A percentile compares a stretch with the other conserved stretches of the same genome.
These are phyloP conservation scores for Pseudolaguvia tuberculata DNA, from an alignment of 2,113 vertebrate genomes.

Conservation along the genomic window DNA sequence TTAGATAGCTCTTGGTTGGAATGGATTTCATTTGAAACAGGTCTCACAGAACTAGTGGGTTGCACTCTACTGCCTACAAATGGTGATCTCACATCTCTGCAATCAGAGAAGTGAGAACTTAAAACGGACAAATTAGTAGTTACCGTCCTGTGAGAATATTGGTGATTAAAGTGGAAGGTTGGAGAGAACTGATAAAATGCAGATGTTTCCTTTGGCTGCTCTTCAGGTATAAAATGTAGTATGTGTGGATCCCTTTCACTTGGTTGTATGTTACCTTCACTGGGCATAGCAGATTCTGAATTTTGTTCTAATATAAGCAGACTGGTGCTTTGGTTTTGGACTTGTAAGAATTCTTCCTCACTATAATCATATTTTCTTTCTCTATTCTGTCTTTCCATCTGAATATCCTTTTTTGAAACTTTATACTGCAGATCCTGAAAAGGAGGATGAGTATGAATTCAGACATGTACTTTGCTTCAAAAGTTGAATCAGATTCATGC, in stretches of 20 bases:
- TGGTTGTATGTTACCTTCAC: slow-evolving; percentile 9
- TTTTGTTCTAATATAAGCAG: slow-evolving; percentile 30
- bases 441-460: slow-evolving; percentile 50
- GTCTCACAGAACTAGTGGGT: slow-evolving; percentile 37
- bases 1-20: slow-evolving; percentile 26
- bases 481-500: background rate
- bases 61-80: slow-evolving; percentile 41
- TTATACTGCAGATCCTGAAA: slow-evolving; percentile 55
- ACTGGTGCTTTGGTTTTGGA: background rate
- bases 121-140: slow-evolving; percentile 55
- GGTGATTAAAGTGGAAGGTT: slow-evolving; percentile 48
- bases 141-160: slow-evolving; percentile 58
- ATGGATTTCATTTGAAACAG: slow-evolving; percentile 39
- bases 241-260: background rate
- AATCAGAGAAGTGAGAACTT: slow-evolving; percentile 47
- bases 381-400: slow-evolving; percentile 34
- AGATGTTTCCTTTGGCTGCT: slow-evolving; percentile 25
- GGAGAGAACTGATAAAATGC: slow-evolving; percentile 5
- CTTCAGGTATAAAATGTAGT: slow-evolving; percentile 11
- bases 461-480: background rate
- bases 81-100: slow-evolving; percentile 48
- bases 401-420: slow-evolving; percentile 47
- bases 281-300: slow-evolving; percentile 1
- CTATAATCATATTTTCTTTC: slow-evolving; percentile 20
- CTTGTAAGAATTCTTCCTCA: slow-evolving; percentile 1